These are phyloP conservation scores for Andinoacara biseriatus DNA, from an alignment of 2,113 vertebrate species.

Conservation along the genomic window DNA sequence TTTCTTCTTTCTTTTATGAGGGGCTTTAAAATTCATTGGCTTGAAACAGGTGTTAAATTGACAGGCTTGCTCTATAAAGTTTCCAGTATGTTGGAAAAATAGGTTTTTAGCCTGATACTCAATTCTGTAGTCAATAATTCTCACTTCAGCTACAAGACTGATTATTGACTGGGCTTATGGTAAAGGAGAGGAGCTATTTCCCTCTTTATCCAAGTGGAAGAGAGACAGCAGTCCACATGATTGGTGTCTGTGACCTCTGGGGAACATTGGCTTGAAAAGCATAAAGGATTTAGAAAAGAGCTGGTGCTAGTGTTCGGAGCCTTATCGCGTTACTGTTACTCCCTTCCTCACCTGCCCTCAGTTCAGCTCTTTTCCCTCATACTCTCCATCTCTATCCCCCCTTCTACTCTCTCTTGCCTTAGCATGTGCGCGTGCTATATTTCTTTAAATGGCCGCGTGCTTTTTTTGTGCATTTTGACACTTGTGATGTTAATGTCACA, in stretches of 20 bases:
- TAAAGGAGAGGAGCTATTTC: background rate
- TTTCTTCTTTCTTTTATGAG: background rate
- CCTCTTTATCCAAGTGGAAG: background rate
- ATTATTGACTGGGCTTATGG: background rate
- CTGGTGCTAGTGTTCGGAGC: background rate
- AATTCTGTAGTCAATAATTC: background rate
- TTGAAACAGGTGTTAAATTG: background rate
- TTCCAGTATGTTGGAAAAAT: background rate
- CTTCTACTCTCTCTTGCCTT: slow-evolving; percentile 2
- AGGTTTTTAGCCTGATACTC: background rate
- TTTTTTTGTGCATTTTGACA: slow-evolving; percentile 1
- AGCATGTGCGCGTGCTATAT: background rate
- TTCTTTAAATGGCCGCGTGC: background rate
- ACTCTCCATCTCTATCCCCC: background rate
- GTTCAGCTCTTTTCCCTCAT: background rate
- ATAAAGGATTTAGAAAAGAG: background rate
- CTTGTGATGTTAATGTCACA: slow-evolving; percentile 1
- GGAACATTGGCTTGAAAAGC: background rate
- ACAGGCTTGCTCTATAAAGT: too few species aligned
- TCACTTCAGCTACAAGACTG: accelerated
- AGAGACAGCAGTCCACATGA: background rate
- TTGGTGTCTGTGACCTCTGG: background rate
- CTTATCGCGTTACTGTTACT: background rate
- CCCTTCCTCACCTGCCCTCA: background rate
- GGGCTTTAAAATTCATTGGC: too few species aligned